phyloP scores from a whole-genome alignment of 2,797 vertebrate genomes.

The Hypotaenidia philippensis region DNA sequence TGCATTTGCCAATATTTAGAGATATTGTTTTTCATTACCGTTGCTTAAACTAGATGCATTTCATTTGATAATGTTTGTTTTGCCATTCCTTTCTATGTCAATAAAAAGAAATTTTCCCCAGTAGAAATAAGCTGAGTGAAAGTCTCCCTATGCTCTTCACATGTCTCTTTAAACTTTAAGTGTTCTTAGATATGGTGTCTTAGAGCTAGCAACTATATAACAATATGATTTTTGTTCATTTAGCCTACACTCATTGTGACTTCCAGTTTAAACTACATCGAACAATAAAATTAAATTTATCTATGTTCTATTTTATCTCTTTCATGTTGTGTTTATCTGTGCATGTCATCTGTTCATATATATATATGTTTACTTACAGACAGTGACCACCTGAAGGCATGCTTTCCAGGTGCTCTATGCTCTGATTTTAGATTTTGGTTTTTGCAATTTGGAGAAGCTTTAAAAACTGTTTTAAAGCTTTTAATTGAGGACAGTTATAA shows the following conservation, averaged over 20 bases:
- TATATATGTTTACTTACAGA: background rate
- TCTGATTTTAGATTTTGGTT: background rate
- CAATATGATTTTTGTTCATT: background rate
- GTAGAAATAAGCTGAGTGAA: background rate
- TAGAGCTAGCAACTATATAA: background rate
- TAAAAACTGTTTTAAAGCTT: background rate
- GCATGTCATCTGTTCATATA: background rate
- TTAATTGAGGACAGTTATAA: background rate
- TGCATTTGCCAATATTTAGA: background rate
- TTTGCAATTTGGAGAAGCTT: background rate
- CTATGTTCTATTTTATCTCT: background rate
- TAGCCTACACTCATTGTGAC: background rate
- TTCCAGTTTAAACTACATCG: background rate
- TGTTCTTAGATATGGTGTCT: background rate
- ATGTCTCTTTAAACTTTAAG: background rate
- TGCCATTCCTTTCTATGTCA: background rate
- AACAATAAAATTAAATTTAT: background rate
- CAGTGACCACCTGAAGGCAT: background rate
- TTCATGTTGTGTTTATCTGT: background rate
- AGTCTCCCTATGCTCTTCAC: background rate
- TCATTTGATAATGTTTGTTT: background rate
- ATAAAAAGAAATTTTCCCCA: background rate
- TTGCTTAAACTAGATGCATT: background rate
- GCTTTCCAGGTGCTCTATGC: background rate
- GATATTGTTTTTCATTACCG: background rate